Evolutionary conservation across 1,140 invertebrate genomes (phyloP).

Genomic region (Lordiphosa collinella): DNA sequence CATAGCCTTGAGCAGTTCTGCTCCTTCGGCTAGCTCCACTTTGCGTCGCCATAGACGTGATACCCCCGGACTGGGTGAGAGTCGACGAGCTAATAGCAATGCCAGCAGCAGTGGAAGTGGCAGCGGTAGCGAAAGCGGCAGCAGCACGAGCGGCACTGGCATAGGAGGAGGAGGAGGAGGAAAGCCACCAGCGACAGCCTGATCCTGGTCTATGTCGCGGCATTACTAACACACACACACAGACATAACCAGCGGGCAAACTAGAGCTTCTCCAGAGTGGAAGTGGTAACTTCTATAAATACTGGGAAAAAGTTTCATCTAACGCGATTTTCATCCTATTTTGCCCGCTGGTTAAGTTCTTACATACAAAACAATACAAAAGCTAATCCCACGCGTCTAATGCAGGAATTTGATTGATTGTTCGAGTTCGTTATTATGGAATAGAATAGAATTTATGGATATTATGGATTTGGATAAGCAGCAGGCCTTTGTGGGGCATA

Average conservation of each 20-base stretch:
- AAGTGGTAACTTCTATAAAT: too few species aligned
- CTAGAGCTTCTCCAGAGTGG: too few species aligned
- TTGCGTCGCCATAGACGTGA: slow-evolving; percentile 65
- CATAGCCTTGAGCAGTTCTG: slow-evolving; percentile 66
- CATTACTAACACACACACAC: slow-evolving; percentile 40
- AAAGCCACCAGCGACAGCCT: slow-evolving; percentile 61
- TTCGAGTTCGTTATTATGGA: slow-evolving; percentile 59
- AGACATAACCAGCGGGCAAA: not conserved
- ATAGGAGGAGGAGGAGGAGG: slow-evolving; percentile 14
- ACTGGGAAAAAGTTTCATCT: too few species aligned
- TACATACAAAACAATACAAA: slow-evolving; percentile 20
- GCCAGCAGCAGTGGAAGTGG: slow-evolving; percentile 39
- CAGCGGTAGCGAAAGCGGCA: slow-evolving; percentile 24
- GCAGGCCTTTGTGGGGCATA: not conserved
- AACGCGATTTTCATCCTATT: too few species aligned
- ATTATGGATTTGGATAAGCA: not conserved
- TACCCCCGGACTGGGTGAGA: slow-evolving; percentile 48
- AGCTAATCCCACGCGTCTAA: slow-evolving; percentile 71
- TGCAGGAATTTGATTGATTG: slow-evolving; percentile 73
- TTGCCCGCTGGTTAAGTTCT: not conserved
- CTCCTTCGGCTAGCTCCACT: slow-evolving; percentile 68
- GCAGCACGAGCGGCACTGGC: slow-evolving; percentile 8
- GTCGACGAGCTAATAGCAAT: slow-evolving; percentile 57
- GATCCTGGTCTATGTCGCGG: slow-evolving; percentile 67
- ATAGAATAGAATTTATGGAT: slow-evolving; percentile 36